A percentile compares a stretch with the other conserved stretches of the same genome.
phyloP scores from a whole-genome alignment of 2,113 vertebrate species.

The Sylvietta virens region DNA sequence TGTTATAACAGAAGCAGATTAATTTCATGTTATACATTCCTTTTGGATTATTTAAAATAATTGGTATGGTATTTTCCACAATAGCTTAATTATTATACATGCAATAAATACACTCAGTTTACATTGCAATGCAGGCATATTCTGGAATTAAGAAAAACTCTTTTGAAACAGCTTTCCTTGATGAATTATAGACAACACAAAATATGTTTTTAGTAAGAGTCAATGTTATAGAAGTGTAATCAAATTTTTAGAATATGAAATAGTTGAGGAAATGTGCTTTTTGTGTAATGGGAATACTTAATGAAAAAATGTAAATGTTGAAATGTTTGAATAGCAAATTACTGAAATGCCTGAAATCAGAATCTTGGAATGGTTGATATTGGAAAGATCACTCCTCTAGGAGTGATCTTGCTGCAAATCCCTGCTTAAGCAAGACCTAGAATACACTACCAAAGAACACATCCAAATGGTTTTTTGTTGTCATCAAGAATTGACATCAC shows the following conservation, averaged over 20 bases:
- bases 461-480: background rate
- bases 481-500: background rate
- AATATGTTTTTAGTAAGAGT: background rate
- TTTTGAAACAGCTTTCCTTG: background rate
- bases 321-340: background rate
- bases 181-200: background rate
- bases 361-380: background rate
- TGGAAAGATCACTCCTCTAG: background rate
- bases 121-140: background rate
- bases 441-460: background rate
- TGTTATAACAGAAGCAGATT: background rate
- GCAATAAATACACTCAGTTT: background rate
- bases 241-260: background rate
- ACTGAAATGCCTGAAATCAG: background rate
- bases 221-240: background rate
- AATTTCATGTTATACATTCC: background rate
- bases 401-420: background rate
- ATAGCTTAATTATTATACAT: background rate
- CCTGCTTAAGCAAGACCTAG: background rate
- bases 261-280: background rate
- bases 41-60: background rate
- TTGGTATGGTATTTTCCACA: background rate
- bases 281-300: background rate
- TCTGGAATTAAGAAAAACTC: background rate
- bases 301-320: background rate